These are phyloP conservation scores for Brotula barbata DNA, from an alignment of 2,797 vertebrate genomes.

Conservation along the genomic window DNA sequence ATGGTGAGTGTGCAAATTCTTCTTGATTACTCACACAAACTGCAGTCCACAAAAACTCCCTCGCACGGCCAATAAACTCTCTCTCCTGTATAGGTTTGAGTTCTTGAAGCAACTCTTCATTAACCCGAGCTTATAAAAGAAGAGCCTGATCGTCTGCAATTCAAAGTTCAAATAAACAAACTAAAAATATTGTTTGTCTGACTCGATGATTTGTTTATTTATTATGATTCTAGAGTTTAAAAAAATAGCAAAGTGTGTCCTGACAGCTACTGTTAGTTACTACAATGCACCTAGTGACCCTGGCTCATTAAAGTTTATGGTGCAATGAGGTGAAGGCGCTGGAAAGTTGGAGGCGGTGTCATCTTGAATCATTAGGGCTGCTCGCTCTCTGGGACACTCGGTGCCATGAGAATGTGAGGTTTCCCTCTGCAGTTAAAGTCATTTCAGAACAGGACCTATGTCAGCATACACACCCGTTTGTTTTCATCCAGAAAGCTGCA, in stretches of 20 bases:
- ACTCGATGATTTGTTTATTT: slow-evolving; percentile 47
- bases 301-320: slow-evolving; percentile 59
- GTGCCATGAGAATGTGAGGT: slow-evolving; percentile 66
- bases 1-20: slow-evolving; percentile 53
- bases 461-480: slow-evolving; percentile 25
- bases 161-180: too few species aligned
- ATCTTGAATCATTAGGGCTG: slow-evolving; percentile 58
- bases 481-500: slow-evolving; percentile 43
- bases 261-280: too few species aligned
- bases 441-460: slow-evolving; percentile 36
- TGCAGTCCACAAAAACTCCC: slow-evolving; percentile 35
- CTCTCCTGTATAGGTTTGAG: slow-evolving; percentile 24
- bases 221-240: too few species aligned
- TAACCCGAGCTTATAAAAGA: too few species aligned
- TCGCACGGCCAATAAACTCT: slow-evolving; percentile 31
- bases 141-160: too few species aligned
- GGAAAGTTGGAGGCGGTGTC: slow-evolving; percentile 56
- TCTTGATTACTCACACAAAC: slow-evolving; percentile 56
- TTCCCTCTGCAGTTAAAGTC: slow-evolving; percentile 40
- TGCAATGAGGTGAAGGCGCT: slow-evolving; percentile 43
- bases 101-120: slow-evolving; percentile 37
- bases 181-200: too few species aligned
- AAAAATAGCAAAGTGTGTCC: too few species aligned
- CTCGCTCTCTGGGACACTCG: slow-evolving; percentile 45
- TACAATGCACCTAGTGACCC: slow-evolving; percentile 45